A percentile compares a stretch with the other conserved stretches of the same genome.
phyloP scores from a whole-genome alignment of 37 sponge, comb jelly and placozoan genomes.

The Geodia barretti region DNA sequence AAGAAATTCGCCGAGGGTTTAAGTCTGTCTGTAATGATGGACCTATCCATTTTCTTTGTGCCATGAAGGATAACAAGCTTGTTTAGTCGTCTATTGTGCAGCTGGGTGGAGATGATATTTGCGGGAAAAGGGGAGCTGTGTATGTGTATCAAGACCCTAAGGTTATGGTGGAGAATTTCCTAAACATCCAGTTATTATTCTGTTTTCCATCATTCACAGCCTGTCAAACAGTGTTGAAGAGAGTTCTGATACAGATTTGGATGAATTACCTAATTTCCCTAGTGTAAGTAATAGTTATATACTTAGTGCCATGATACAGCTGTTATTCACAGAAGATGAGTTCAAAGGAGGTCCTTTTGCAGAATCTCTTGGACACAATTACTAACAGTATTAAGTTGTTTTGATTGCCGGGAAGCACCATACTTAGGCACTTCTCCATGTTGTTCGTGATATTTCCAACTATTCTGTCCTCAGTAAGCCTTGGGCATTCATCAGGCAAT shows the following conservation, averaged over 20 bases:
- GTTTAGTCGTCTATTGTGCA: neutral
- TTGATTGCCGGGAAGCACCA: constrained; percentile 16
- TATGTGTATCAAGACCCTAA: neutral
- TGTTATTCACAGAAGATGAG: neutral
- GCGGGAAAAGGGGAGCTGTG: neutral
- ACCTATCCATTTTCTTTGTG: neutral
- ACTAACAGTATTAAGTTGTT: constrained; percentile 18
- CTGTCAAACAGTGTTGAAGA: neutral
- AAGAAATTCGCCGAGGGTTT: neutral
- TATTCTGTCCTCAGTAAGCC: constrained; percentile 30
- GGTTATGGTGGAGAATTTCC: too few relatives aligned
- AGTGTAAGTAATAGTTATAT: too few relatives aligned
- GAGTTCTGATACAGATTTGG: neutral
- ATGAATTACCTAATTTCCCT: too few relatives aligned
- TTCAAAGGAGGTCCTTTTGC: neutral
- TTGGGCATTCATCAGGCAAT: constrained; percentile 1
- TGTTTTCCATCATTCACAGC: too few relatives aligned
- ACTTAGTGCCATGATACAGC: neutral
- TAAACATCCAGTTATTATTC: too few relatives aligned
- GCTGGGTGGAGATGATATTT: neutral
- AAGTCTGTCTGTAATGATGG: neutral
- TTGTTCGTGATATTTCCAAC: neutral
- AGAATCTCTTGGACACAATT: neutral
- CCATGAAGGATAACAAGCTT: neutral
- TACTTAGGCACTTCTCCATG: neutral